Conservation (phyloP, 2,888 invertebrate genomes). For the Drosophila basisetae region DNA sequence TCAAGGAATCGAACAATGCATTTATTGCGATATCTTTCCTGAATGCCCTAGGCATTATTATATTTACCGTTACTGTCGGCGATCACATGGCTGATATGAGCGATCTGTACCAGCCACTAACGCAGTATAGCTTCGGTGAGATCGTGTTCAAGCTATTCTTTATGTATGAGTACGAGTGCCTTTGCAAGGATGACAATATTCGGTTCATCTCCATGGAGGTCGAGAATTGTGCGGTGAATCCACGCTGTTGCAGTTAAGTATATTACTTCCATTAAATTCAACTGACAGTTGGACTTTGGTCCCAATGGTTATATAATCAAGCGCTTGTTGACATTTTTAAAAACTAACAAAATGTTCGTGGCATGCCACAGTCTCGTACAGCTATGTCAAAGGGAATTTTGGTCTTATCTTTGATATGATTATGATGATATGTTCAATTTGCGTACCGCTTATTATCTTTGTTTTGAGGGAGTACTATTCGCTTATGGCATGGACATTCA, state of each 20-base stretch:
- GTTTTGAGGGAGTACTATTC: constrained; percentile 5
- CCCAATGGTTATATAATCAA: not conserved
- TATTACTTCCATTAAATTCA: not conserved
- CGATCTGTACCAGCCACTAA: constrained; percentile 1
- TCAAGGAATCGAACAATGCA: constrained; percentile 86
- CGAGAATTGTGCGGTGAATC: constrained; percentile 37
- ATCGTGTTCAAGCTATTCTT: constrained; percentile 50
- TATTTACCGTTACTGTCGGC: constrained; percentile 29
- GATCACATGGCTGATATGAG: not conserved
- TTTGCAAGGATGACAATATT: constrained; percentile 48
- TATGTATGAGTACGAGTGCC: constrained; percentile 29
- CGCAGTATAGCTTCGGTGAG: constrained; percentile 45
- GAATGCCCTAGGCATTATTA: constrained; percentile 41
- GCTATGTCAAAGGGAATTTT: constrained; percentile 3
- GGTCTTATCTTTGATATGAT: constrained; percentile 27
- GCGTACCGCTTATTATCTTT: constrained; percentile 6
- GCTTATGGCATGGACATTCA: not conserved
- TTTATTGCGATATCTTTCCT: constrained; percentile 31
- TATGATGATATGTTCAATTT: not conserved
- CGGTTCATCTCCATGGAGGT: constrained; percentile 40
- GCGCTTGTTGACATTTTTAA: not conserved
- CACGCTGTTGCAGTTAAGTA: constrained; percentile 73
- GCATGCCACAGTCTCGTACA: constrained; percentile 20
- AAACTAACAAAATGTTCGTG: not conserved
- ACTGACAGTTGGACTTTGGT: not conserved